Evolutionary conservation across 2,797 vertebrate genomes (phyloP).

Genomic region (Gila robusta): DNA sequence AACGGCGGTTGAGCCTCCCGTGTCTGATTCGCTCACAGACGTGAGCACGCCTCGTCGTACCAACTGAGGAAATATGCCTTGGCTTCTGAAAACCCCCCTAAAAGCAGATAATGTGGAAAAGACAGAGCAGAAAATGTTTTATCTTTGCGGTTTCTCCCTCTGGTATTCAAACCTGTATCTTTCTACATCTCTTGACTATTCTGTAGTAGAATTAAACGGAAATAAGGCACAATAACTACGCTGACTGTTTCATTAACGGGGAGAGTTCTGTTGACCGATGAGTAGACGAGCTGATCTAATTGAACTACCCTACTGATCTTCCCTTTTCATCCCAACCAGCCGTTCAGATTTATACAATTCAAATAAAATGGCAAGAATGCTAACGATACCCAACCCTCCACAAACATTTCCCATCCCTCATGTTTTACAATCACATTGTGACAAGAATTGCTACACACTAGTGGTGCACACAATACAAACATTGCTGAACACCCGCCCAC

Average conservation of each 20-base stretch:
- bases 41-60: conserved; percentile 82
- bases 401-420: conserved; percentile 46
- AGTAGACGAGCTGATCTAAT: conserved; percentile 75
- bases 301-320: conserved; percentile 70
- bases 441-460: conserved; percentile 73
- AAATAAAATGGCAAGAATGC: conserved; percentile 70
- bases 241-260: conserved; percentile 74
- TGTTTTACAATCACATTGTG: conserved; percentile 81
- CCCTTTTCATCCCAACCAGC: conserved; percentile 74
- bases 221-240: conserved; percentile 99
- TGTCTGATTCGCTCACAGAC: conserved; percentile 75
- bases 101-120: conserved; percentile 47
- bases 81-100: conserved; percentile 64
- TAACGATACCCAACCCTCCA: conserved; percentile 25
- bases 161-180: conserved; percentile 40
- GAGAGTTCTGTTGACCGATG: conserved; percentile 36
- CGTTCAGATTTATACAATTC: conserved; percentile 69
- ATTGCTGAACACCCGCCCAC: conserved; percentile 58
- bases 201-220: conserved; percentile 79
- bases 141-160: not conserved
- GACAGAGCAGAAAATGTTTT: conserved; percentile 19
- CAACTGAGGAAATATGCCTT: conserved; percentile 75
- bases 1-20: conserved; percentile 75
- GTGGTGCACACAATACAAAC: conserved; percentile 78
- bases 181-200: conserved; percentile 74